Base-by-base conservation (phyloP, 2,113 vertebrate species). In the Panthera uncia region DNA sequence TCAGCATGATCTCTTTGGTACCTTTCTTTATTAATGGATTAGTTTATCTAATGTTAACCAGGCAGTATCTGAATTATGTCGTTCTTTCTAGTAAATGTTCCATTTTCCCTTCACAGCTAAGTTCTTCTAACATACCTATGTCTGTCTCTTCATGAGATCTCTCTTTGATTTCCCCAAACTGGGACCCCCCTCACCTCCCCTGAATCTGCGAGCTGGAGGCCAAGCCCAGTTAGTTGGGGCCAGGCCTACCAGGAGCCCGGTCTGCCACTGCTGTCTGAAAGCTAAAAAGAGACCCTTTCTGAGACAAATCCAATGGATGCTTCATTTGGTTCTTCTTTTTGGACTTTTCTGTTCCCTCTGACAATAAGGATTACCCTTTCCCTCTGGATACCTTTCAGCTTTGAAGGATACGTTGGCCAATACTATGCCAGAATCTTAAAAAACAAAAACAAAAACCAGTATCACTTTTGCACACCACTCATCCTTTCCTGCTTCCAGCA, bases 101-200 rank as follows among this genome's bases (percentile, higher is more conserved):
- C 55, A 57, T n/a, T 38, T 94, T 80, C 25, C 41, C 19, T 94
- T 96, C 52, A 73, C 2, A 86, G 66, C 12, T 80, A 92, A 96
- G 69, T 69, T 97, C 25, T 92, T 85, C 45, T 82, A 82, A 82
- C 25, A 85, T 45, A 96, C 3, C 31, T 68, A 87, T 48, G 94
- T 92, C 25, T 11, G 19, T 92, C 89, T 96, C 73, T 87, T 61
- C 31, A 65, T 50, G 69, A 96, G 94, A 25, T 66, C 41, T 21
- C 66, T 89, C 68, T 95, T 87, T 94, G 15, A 94, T 83, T 92
- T 94, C 48, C 57, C 73, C 71, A 95, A 92, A 94, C 18, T 73
- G 69, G 68, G n/a, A 48, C 27, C 27, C 74, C 11, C 7, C 27
- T 78, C 41, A 16, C 41, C 27, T 76, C 41, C 7, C 74, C 74